Conservation (phyloP, 1,140 invertebrate genomes). For the Temnothorax nylanderi region DNA sequence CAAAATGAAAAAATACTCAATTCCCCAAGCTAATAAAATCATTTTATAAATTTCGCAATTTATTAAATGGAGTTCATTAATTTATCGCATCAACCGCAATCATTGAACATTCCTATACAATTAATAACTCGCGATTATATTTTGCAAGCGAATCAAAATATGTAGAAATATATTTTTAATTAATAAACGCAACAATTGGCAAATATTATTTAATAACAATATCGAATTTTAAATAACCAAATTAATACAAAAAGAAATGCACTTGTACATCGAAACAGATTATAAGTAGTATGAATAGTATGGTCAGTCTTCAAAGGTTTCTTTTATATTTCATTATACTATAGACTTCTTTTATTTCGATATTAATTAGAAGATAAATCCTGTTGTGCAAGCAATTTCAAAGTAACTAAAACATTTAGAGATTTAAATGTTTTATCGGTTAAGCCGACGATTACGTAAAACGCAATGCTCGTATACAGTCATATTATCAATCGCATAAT, state of each 20-base stretch:
- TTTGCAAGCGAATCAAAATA: neutral
- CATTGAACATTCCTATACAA: neutral
- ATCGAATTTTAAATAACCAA: neutral
- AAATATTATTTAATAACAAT: neutral
- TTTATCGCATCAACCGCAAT: neutral
- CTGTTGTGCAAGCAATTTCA: neutral
- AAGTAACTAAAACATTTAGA: neutral
- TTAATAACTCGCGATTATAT: neutral
- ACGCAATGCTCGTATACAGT: neutral
- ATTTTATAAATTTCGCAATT: slow-evolving; percentile 6
- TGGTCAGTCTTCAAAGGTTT: neutral
- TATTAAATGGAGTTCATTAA: slow-evolving; percentile 9
- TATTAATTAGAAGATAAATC: neutral
- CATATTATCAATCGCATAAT: slow-evolving; percentile 20
- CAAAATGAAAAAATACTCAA: neutral
- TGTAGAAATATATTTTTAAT: neutral
- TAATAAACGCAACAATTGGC: neutral
- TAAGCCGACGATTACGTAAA: neutral
- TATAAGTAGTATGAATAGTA: neutral
- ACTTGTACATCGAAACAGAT: neutral
- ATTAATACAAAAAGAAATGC: neutral
- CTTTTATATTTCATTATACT: neutral
- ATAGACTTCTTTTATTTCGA: neutral
- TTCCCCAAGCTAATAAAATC: neutral
- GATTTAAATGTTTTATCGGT: slow-evolving; percentile 16